Conservation (phyloP, 2,797 vertebrate species). For the Artibeus lituratus region DNA sequence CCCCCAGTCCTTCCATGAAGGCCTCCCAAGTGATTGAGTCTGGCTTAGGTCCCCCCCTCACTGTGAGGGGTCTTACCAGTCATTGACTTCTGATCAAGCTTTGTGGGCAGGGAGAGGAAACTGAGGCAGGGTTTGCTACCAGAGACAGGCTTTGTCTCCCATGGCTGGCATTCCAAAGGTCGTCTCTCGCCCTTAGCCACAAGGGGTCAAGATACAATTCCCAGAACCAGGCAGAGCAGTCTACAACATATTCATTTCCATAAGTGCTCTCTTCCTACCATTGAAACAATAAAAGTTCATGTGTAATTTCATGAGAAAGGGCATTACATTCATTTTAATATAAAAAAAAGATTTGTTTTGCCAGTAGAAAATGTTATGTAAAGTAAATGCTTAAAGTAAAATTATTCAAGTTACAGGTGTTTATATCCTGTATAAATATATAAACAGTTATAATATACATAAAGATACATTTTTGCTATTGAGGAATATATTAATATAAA, state of each 20-base stretch:
- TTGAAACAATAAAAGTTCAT: neutral
- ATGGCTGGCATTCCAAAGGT: no score
- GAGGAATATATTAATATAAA: neutral
- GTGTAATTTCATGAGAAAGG: neutral
- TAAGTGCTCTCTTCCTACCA: neutral
- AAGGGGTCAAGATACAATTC: no score
- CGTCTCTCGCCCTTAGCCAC: no score
- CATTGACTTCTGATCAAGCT: no score
- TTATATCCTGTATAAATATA: neutral
- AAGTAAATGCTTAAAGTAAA: neutral
- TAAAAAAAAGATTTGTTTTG: neutral
- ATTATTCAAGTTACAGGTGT: neutral
- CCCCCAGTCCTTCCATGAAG: no score
- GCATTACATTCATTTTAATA: neutral
- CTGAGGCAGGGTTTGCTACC: no score
- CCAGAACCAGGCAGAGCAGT: no score
- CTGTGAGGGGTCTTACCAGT: no score
- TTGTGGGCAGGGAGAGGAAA: no score
- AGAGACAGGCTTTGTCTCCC: no score
- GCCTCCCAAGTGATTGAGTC: no score
- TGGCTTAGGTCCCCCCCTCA: no score
- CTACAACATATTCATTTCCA: neutral
- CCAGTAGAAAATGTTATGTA: neutral
- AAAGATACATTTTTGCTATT: slow-evolving; percentile 19
- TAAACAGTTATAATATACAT: neutral